These are phyloP conservation scores for Cydia pomonella DNA, from an alignment of 1,140 invertebrate species.

Conservation along the genomic window DNA sequence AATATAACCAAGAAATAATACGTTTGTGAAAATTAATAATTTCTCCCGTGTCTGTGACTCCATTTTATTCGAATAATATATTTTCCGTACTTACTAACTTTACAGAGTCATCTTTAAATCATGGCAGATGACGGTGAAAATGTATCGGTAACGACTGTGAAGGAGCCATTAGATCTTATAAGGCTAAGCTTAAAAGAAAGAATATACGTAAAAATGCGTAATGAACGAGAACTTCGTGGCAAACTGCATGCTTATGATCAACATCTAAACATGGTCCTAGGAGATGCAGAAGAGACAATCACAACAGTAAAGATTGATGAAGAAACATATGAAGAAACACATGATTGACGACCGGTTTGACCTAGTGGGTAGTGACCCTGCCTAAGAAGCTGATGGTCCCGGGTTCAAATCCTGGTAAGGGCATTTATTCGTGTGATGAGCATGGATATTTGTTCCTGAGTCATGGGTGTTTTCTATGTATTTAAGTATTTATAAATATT, in stretches of 20 bases:
- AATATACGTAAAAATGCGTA: constrained; percentile 99
- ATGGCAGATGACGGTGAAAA: constrained; percentile 75
- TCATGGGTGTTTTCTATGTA: too few relatives aligned
- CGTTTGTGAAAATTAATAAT: background rate
- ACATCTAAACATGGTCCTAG: constrained; percentile 99
- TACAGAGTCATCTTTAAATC: constrained; percentile 15
- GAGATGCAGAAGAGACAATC: constrained; percentile 98
- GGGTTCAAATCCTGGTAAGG: too few relatives aligned
- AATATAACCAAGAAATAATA: constrained; percentile 17
- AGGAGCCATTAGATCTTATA: constrained; percentile 98
- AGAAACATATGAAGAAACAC: constrained; percentile 99
- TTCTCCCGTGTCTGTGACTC: background rate
- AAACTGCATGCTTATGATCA: constrained; percentile 98
- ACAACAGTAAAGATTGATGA: constrained; percentile 99
- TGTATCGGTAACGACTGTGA: constrained; percentile 91
- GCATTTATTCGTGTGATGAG: too few relatives aligned
- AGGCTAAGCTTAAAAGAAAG: constrained; percentile 97
- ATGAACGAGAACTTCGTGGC: constrained; percentile 96
- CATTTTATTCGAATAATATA: background rate
- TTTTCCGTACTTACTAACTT: background rate
- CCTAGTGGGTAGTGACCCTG: too few relatives aligned
- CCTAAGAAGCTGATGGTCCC: too few relatives aligned
- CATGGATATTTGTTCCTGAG: too few relatives aligned
- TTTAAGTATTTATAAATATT: too few relatives aligned
- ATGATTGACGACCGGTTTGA: too few relatives aligned